Conservation (phyloP, 2,888 invertebrate genomes). For the Drosophila longiperda region DNA sequence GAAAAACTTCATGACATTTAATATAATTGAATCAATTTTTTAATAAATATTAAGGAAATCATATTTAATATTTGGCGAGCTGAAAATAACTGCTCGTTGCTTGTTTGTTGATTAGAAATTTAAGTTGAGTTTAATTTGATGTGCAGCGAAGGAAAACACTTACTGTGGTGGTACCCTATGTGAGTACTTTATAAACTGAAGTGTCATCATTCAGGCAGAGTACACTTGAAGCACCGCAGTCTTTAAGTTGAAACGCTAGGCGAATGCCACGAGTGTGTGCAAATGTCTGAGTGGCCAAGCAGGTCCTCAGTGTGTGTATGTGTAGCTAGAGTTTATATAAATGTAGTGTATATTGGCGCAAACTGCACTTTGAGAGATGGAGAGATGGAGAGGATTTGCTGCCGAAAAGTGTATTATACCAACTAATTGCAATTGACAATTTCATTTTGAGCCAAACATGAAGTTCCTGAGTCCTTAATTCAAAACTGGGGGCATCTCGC, state of each 20-base stretch:
- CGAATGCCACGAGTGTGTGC: conserved; percentile 41
- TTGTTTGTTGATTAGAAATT: neutral
- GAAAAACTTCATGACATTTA: neutral
- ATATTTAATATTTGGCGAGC: neutral
- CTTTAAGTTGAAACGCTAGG: conserved; percentile 56
- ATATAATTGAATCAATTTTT: neutral
- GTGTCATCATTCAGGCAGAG: conserved; percentile 58
- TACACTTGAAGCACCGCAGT: conserved; percentile 53
- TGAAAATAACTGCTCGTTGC: neutral
- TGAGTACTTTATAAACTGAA: conserved; percentile 48
- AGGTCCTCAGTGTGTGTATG: conserved; percentile 28
- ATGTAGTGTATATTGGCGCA: conserved; percentile 5
- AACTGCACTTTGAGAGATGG: conserved; percentile 7
- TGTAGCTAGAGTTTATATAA: neutral
- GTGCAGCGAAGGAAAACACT: conserved; percentile 35
- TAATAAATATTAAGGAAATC: neutral
- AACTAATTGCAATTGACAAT: conserved; percentile 73
- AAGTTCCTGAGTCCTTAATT: conserved; percentile 18
- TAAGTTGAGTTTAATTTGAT: conserved; percentile 39
- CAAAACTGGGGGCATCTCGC: conserved; percentile 8
- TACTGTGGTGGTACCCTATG: conserved; percentile 33
- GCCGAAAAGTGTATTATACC: conserved; percentile 63
- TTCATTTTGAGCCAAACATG: conserved; percentile 39
- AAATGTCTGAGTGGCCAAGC: conserved; percentile 49
- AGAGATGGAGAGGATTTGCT: neutral